Evolutionary conservation across 1,140 invertebrate genomes (phyloP), one percentile per base, ranked within the genome.

Genomic region (Brachystomella parvula): DNA sequence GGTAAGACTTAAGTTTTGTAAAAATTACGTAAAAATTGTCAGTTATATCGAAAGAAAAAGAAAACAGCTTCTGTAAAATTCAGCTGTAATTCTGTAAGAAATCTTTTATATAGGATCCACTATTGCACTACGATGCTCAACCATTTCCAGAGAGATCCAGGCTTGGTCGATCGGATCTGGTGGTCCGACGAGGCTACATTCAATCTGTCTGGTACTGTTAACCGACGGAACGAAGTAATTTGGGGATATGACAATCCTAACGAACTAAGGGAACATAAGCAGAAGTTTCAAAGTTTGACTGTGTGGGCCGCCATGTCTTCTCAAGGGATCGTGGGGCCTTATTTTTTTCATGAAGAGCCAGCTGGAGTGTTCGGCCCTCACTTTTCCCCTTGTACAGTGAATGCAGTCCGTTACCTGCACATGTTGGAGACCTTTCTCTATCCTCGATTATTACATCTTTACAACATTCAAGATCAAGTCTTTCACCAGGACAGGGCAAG

Each of bases 161-260:
- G n/a, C n/a, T n/a, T 56, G 12, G 26, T 56, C 9, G 53, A 56
- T 28, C 17, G 53, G 26, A 56, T 56, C 21, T 56, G 53, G 53
- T 56, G 53, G 53, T 56, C 53, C 24, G 53, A 56, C 24, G 53
- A 56, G 24, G 6, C 17, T 9, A 56, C 53, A 56, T 72, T 72
- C 57, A 31, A 64, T 26, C 29, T 71, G 26, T 21, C 39, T 61
- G 66, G 69, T 19, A 68, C 60, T 58, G 47, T 73, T 24, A 72
- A 72, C 44, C 60, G 65, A 49, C 69, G 71, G 44, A 69, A 69
- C 57, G 9, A 9, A n/a, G n/a, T 44, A 12, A 9, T 12, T 66
- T 66, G 70, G 64, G 64, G 24, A 58, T 24, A 3, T 12, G 66
- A 44, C n/a, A 44, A 44, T n/a, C 39, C 39, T 44, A n/a, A n/a